phyloP scores from a whole-genome alignment of 2,797 vertebrate genomes.

The Gouania willdenowi region DNA sequence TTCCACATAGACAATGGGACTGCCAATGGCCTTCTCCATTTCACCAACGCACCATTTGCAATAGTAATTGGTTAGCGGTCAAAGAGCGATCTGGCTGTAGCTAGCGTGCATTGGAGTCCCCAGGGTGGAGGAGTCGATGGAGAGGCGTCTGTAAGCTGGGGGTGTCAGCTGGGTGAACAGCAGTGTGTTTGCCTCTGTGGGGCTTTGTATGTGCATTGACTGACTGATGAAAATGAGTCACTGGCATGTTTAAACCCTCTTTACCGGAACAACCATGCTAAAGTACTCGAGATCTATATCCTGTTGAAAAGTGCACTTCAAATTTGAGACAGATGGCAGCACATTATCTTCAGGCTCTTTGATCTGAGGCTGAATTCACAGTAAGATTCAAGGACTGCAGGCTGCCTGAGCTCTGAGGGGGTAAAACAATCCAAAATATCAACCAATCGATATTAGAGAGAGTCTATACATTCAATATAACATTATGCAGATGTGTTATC shows the following conservation, averaged over 20 bases:
- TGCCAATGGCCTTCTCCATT: background rate
- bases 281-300: background rate
- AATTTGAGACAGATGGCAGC: background rate
- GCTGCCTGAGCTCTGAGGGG: too few species aligned
- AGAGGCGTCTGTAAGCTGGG: constrained; percentile 40
- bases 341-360: background rate
- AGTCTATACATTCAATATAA: too few species aligned
- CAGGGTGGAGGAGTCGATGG: constrained; percentile 20
- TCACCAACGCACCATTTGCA: constrained; percentile 28
- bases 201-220: background rate
- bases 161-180: background rate
- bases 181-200: background rate
- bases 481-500: too few species aligned
- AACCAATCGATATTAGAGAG: too few species aligned
- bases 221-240: background rate
- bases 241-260: too few species aligned
- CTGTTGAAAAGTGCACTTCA: background rate
- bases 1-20: constrained; percentile 1
- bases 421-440: background rate
- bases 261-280: too few species aligned
- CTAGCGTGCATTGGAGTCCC: constrained; percentile 11
- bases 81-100: constrained; percentile 15
- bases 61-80: constrained; percentile 47
- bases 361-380: background rate
- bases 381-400: background rate